Percentiles rank a stretch among this genome's conserved stretches.
phyloP scores from a whole-genome alignment of 2,797 vertebrate species.

The Amphiprion clarkii region DNA sequence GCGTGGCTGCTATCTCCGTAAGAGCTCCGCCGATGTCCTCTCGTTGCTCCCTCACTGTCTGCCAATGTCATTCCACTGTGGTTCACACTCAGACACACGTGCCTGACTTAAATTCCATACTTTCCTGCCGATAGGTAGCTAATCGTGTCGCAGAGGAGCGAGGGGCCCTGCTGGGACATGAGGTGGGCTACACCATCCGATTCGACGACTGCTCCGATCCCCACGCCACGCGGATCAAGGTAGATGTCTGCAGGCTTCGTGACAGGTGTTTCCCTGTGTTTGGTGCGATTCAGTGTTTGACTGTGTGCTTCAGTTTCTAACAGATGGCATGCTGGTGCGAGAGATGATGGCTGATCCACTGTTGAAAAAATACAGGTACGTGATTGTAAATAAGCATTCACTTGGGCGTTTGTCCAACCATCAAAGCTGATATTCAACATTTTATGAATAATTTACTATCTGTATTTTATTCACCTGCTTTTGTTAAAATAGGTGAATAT shows the following conservation, averaged over 20 bases:
- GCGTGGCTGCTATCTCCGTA: constrained; percentile 96
- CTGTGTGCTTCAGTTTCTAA: constrained; percentile 91
- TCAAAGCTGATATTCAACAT: too few relatives aligned
- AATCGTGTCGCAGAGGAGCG: constrained; percentile 95
- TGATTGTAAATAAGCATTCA: not conserved
- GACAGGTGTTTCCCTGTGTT: not conserved
- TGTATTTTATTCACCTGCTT: too few relatives aligned
- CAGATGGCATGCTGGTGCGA: constrained; percentile 97
- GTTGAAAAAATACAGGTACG: constrained; percentile 96
- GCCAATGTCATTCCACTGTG: constrained; percentile 31
- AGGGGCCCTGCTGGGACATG: constrained; percentile 94
- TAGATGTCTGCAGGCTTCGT: constrained; percentile 58
- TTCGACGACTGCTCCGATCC: constrained; percentile 97
- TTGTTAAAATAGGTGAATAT: too few relatives aligned
- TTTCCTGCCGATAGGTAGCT: constrained; percentile 87
- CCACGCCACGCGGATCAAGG: constrained; percentile 96
- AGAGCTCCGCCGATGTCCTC: constrained; percentile 71
- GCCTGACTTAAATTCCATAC: not conserved
- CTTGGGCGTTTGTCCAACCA: too few relatives aligned
- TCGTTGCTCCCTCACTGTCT: not conserved
- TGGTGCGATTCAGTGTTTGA: not conserved
- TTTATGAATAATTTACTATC: too few relatives aligned
- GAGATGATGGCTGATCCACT: constrained; percentile 99
- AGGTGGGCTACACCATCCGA: constrained; percentile 97
- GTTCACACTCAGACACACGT: constrained; percentile 18